Base-by-base conservation (phyloP, 2,888 invertebrate species). In the Eudemis profundana region DNA sequence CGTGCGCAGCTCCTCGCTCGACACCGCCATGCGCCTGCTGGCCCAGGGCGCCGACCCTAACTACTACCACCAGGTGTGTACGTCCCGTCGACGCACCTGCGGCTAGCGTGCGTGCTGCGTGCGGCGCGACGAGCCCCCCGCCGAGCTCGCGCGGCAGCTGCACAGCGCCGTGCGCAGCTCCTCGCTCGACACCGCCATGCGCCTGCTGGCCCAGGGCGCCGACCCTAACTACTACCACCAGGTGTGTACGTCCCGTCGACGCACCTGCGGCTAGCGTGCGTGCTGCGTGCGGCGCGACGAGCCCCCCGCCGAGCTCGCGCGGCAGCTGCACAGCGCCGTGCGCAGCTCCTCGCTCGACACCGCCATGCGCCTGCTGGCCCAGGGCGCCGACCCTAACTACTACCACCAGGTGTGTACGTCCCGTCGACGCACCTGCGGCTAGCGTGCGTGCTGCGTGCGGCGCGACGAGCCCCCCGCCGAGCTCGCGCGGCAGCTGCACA, bases 41-140 rank as follows among this genome's bases (percentile, higher is more conserved):
- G 98, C 98, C 0, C 96, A 98, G 82, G 99, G 99, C 53, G 99
- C 99, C 46, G 98, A 99, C 92, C 97, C 99, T 7, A 99, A 99
- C 89, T 99, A 96, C 84, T 97, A 96, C 81, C 88, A 92, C 73
- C 88, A 87, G 85, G 91, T 90, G 66, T 23, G 17, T 50, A 15
- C 27, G 46, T 38, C 10, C 46, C 21, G 81, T 96, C 97, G 4
- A 99, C 99, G 86, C 98, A 99, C 87, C 95, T 97, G 68, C 95
- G 97, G 72, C 93, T 98, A 65, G 94, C 96, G 0, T 99, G 97
- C 90, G 95, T 97, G 8, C 91, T 97, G 73, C 94, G 96, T 70
- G 96, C 94, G 95, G 69, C 94, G 95, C 70, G 96, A 96, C 73
- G 96, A 96, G 79, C 95, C 95, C 15, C 93, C 94, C 0, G 83